Conservation (phyloP, 2,113 vertebrate genomes). For the Larimichthys crocea region DNA sequence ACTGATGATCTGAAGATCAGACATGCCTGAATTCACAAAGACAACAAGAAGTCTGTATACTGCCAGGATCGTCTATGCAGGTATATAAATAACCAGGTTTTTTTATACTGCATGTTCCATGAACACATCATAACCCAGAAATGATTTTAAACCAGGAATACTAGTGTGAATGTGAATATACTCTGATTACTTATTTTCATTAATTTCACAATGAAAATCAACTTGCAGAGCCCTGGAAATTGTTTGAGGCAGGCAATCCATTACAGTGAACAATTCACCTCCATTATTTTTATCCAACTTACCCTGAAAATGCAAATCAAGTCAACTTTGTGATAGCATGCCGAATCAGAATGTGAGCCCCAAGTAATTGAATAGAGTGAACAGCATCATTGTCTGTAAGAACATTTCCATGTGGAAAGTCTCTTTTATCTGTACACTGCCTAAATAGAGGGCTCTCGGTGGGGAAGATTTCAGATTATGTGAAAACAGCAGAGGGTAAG, state of each 20-base stretch:
- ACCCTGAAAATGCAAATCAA: constrained; percentile 36
- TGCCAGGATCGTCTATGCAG: not conserved
- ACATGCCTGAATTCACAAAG: not conserved
- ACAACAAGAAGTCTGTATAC: not conserved
- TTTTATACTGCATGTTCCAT: not conserved
- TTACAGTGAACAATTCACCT: constrained; percentile 29
- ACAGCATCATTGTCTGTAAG: constrained; percentile 7
- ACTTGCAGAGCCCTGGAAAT: constrained; percentile 1
- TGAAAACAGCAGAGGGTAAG: constrained; percentile 28
- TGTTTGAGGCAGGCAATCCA: constrained; percentile 22
- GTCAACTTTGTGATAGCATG: constrained; percentile 6
- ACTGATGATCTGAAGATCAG: not conserved
- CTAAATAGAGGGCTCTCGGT: constrained; percentile 4
- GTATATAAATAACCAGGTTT: not conserved
- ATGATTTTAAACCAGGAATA: not conserved
- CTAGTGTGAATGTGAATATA: not conserved
- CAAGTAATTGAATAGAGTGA: constrained; percentile 34
- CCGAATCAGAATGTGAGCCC: constrained; percentile 34
- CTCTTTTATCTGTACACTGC: constrained; percentile 12
- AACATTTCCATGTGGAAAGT: constrained; percentile 24
- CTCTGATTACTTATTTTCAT: not conserved
- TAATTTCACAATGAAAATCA: not conserved
- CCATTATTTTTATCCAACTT: constrained; percentile 15
- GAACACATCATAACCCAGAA: not conserved
- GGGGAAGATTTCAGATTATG: constrained; percentile 37